Conservation (phyloP, 2,888 invertebrate species). For the Morinoia aosen region DNA sequence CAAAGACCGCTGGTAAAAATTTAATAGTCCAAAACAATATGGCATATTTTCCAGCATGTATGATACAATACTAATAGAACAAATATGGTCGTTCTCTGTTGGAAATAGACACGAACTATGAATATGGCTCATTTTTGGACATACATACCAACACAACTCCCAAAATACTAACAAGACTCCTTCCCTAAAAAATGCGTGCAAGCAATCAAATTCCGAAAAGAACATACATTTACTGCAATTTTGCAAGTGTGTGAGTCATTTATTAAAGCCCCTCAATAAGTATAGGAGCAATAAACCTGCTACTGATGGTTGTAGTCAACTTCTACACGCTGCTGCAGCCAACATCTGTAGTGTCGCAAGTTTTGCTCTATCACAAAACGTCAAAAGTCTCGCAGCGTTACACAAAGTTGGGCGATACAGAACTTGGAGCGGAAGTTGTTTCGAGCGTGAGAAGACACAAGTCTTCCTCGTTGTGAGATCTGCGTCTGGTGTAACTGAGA, state of each 20-base stretch:
- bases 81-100: too few relatives aligned
- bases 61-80: too few relatives aligned
- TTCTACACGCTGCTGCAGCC: not conserved
- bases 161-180: too few relatives aligned
- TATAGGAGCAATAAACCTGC: not conserved
- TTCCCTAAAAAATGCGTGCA: too few relatives aligned
- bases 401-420: slow-evolving; percentile 5
- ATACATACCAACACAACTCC: too few relatives aligned
- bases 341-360: not conserved
- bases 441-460: slow-evolving; percentile 6
- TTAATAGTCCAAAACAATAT: too few relatives aligned
- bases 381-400: not conserved
- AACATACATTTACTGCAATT: not conserved
- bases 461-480: not conserved
- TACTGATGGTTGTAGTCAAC: not conserved
- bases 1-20: too few relatives aligned
- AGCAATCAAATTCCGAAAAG: not conserved
- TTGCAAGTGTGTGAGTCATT: not conserved
- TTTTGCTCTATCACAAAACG: not conserved
- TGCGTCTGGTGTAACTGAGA: not conserved
- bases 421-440: slow-evolving; percentile 19
- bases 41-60: too few relatives aligned
- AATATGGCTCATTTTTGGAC: too few relatives aligned
- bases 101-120: too few relatives aligned
- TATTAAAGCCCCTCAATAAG: not conserved